Conservation (phyloP, 2,797 vertebrate genomes). For the Heterohyrax brucei region DNA sequence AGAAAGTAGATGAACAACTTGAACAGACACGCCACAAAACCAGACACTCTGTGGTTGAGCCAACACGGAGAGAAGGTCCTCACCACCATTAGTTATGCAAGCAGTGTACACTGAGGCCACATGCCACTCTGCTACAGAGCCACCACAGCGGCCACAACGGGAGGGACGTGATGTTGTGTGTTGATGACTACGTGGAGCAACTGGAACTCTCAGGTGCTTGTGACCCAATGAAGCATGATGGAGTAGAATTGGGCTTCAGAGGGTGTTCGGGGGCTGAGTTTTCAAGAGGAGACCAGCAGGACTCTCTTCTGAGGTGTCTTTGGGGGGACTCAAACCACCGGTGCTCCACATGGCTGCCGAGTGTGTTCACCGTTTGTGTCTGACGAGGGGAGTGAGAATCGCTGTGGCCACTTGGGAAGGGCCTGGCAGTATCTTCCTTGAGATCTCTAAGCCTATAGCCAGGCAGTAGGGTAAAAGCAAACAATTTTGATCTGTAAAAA, state of each 20-base stretch:
- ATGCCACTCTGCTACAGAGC: fast-evolving
- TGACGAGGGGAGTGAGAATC: not conserved
- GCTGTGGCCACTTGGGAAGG: not conserved
- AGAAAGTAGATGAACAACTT: not conserved
- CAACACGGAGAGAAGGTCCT: fast-evolving
- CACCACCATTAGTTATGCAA: fast-evolving
- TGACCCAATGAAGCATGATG: too few species aligned
- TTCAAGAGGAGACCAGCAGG: too few species aligned
- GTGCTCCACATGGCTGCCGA: too few species aligned
- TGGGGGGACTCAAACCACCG: too few species aligned
- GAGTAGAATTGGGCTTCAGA: too few species aligned
- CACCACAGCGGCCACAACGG: not conserved
- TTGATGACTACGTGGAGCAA: not conserved
- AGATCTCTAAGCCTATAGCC: not conserved
- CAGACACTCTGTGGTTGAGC: too few species aligned
- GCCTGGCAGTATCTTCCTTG: not conserved
- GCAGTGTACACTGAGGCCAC: not conserved
- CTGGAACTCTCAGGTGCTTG: fast-evolving
- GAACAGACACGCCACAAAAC: fast-evolving
- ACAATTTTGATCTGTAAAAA: not conserved
- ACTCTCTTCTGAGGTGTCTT: too few species aligned
- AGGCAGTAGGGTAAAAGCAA: too few species aligned
- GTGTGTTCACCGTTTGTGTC: too few species aligned
- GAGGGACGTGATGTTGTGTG: fast-evolving
- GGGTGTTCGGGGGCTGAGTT: too few species aligned